Percentiles rank a stretch among this genome's conserved stretches.
These are phyloP conservation scores for Macroramphosus scolopax DNA, from an alignment of 2,797 vertebrate genomes.

Conservation along the genomic window DNA sequence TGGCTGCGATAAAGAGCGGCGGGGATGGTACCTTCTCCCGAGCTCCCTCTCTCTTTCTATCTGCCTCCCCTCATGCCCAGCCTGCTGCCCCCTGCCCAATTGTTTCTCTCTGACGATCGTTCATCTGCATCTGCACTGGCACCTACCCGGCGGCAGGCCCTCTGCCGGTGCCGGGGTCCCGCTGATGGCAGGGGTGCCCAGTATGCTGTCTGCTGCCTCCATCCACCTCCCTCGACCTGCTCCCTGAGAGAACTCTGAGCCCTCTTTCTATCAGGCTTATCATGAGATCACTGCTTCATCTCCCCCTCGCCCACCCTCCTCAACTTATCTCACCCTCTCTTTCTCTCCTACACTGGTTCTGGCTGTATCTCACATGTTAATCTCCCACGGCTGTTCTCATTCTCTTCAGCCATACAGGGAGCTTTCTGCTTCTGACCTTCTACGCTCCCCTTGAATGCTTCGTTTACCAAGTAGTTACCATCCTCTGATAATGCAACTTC, in stretches of 20 bases:
- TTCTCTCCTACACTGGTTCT: constrained; percentile 55
- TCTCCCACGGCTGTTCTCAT: constrained; percentile 64
- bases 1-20: constrained; percentile 99
- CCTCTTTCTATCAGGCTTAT: constrained; percentile 76
- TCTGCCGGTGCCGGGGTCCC: constrained; percentile 56
- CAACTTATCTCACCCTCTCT: constrained; percentile 65
- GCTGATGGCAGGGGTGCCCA: constrained; percentile 59
- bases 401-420: constrained; percentile 52
- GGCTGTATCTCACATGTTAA: constrained; percentile 69
- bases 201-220: constrained; percentile 55
- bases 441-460: constrained; percentile 45
- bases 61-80: constrained; percentile 76
- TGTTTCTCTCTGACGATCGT: constrained; percentile 71
- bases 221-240: constrained; percentile 63
- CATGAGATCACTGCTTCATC: constrained; percentile 73
- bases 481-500: constrained; percentile 45
- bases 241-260: constrained; percentile 67
- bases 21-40: constrained; percentile 93
- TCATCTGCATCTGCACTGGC: constrained; percentile 80
- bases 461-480: constrained; percentile 29
- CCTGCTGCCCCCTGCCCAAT: constrained; percentile 77
- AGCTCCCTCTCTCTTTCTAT: constrained; percentile 71
- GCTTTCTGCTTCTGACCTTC: constrained; percentile 61
- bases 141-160: constrained; percentile 59
- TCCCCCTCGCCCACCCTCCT: constrained; percentile 67